Percentiles rank a stretch among this genome's conserved stretches.
phyloP scores from a whole-genome alignment of 2,797 vertebrate species.

The Pipistrellus pygmaeus region DNA sequence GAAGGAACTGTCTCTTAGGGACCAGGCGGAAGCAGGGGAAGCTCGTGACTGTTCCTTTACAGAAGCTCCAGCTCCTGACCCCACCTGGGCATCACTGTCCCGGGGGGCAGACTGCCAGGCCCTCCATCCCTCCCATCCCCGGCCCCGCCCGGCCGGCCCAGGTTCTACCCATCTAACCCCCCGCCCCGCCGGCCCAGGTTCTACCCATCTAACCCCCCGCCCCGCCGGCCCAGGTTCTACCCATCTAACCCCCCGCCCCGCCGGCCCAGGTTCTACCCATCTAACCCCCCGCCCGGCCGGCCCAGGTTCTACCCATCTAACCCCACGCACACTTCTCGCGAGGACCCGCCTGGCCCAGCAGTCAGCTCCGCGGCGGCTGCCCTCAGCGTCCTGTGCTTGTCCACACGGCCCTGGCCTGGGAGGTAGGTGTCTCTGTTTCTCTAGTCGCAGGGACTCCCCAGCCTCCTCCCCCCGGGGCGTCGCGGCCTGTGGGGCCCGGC shows the following conservation, averaged over 20 bases:
- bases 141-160: neutral
- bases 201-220: neutral
- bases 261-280: neutral
- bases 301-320: neutral
- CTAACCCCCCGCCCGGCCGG: neutral
- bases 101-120: accelerated
- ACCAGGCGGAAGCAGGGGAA: neutral
- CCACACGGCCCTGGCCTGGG: neutral
- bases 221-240: neutral
- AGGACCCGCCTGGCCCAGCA: neutral
- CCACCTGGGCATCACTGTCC: neutral
- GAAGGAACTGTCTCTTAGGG: neutral
- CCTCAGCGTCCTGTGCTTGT: neutral
- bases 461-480: neutral
- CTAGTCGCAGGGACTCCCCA: too few relatives aligned
- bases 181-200: too few relatives aligned
- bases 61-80: neutral
- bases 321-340: too few relatives aligned
- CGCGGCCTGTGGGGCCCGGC: too few relatives aligned
- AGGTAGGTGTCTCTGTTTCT: neutral
- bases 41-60: neutral
- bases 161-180: too few relatives aligned
- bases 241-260: neutral
- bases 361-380: too few relatives aligned
- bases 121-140: accelerated